Evolutionary conservation across 2,888 invertebrate genomes (phyloP), one percentile per base, ranked within the genome.

Genomic region (Cyclophora punctaria): DNA sequence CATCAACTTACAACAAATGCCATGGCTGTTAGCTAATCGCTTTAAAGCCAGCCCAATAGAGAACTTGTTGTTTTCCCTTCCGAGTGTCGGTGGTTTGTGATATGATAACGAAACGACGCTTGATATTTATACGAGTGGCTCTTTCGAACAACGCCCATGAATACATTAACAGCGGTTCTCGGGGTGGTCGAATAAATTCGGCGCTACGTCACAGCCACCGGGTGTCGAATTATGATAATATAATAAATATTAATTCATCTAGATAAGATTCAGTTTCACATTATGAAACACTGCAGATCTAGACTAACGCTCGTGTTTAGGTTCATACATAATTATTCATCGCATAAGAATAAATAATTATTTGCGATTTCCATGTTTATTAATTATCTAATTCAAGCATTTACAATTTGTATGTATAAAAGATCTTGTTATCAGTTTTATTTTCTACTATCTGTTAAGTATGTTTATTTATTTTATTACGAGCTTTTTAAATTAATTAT

Each of bases 11-110:
- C 88, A 80, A 83, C 69, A 75, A 83, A 86, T 70, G 83, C 83
- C 87, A 88, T 88, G 87, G 87, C 88, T 87, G 64, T 75, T 85
- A 88, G 88, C 88, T 88, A 88, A 85, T 64, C 88, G 88, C 87
- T 77, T 70, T 63, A 54, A 20, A 85, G 84, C 87, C 87, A 79
- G 75, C 75, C 67, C 59, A 74, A 66, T 64, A 66, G 63, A 63
- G 59, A 74, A 71, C 66, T 64, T 70, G 83, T 77, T 85, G 87
- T 81, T 83, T 67, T 73, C 79, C 75, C 78, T 80, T 73, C 75
- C 69, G 78, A 83, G 78, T 75, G 69, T 75, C 63, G 76, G 64
- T 72, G 69, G 79, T 72, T 75, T 85, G 71, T 88, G 88, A 70
- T 69, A 64, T 74, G 75, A 77, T 79, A 78, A 74, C 73, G 66